Conservation (phyloP, 2,797 vertebrate genomes). For the Gambelia wislizenii region DNA sequence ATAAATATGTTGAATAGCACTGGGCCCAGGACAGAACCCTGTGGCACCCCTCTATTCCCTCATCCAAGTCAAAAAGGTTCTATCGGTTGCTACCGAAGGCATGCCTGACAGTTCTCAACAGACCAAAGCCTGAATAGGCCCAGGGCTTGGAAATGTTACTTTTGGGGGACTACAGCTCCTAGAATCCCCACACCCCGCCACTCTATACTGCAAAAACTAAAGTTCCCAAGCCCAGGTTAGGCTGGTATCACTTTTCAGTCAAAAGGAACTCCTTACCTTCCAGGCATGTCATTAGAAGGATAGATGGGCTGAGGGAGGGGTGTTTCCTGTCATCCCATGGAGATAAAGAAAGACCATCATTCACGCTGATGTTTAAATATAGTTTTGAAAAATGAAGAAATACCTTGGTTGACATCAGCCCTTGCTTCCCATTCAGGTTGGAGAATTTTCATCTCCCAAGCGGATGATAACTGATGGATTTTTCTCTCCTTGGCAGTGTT, state of each 20-base stretch:
- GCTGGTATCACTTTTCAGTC: background rate
- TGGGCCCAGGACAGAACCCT: too few species aligned
- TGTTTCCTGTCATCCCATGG: background rate
- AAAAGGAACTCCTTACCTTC: background rate
- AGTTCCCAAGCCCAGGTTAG: background rate
- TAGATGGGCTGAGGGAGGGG: background rate
- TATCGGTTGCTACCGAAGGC: too few species aligned
- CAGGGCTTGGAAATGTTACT: too few species aligned
- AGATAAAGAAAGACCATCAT: background rate
- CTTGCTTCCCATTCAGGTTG: background rate
- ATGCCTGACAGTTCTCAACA: too few species aligned
- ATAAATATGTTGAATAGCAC: too few species aligned
- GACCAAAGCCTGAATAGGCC: too few species aligned
- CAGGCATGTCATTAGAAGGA: background rate
- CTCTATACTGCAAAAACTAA: too few species aligned
- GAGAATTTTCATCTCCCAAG: too few species aligned
- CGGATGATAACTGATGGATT: background rate
- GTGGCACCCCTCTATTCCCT: too few species aligned
- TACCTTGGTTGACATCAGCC: background rate
- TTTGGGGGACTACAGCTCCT: background rate
- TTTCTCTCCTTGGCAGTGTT: slow-evolving; percentile 78
- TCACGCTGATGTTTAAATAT: background rate
- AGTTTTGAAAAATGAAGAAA: background rate
- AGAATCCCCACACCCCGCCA: too few species aligned
- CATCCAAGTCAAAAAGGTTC: too few species aligned